phyloP scores from a whole-genome alignment of 2,113 vertebrate genomes.

The Panurus biarmicus region DNA sequence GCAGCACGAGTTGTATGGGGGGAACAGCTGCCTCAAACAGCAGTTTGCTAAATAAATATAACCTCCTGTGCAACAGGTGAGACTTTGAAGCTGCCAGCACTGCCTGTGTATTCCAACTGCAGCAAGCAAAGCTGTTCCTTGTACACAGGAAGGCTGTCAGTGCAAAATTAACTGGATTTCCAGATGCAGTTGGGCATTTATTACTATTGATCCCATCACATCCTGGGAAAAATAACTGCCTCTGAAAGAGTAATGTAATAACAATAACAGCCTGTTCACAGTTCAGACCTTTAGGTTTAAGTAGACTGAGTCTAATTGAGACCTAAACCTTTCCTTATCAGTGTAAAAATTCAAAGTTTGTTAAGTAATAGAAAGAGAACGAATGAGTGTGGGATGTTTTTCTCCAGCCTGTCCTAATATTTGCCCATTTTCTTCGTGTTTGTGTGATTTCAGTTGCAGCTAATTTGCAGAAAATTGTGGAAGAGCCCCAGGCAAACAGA shows the following conservation, averaged over 20 bases:
- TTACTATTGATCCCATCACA: neutral
- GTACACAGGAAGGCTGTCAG: neutral
- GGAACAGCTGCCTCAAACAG: neutral
- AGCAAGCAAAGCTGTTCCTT: neutral
- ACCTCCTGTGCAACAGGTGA: neutral
- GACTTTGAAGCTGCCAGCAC: neutral
- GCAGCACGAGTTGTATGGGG: accelerated
- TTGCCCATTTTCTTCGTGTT: constrained; percentile 7
- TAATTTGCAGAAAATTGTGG: constrained; percentile 98
- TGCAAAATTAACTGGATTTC: neutral
- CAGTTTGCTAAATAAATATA: neutral
- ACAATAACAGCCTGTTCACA: neutral
- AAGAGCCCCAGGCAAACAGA: constrained; percentile 91
- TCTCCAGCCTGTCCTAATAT: neutral
- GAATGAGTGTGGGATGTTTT: neutral
- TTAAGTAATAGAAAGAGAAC: neutral
- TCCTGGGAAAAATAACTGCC: neutral
- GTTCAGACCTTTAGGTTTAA: neutral
- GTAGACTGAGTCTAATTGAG: neutral
- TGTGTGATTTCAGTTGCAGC: constrained; percentile 89
- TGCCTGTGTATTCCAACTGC: neutral
- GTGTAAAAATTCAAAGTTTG: neutral
- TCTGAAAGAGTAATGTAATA: neutral
- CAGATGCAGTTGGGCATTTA: neutral
- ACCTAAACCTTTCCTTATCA: neutral